phyloP scores from a whole-genome alignment of 2,888 invertebrate species.

The Thymelicus acteon region DNA sequence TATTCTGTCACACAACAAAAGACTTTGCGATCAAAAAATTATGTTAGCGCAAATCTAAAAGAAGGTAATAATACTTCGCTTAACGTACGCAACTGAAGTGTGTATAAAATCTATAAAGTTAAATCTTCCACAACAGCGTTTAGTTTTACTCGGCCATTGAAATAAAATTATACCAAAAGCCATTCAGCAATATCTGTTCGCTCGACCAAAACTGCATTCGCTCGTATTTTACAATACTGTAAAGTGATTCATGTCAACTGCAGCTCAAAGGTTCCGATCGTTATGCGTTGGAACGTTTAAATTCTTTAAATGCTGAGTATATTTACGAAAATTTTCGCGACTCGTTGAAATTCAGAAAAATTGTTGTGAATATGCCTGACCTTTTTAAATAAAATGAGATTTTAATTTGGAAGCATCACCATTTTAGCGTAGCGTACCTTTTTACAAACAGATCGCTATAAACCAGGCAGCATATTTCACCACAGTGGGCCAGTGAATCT shows the following conservation, averaged over 20 bases:
- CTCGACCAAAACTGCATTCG: background rate
- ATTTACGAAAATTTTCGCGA: background rate
- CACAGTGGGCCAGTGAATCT: too few species aligned
- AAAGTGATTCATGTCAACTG: conserved; percentile 22
- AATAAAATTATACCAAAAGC: background rate
- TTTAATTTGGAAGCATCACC: too few species aligned
- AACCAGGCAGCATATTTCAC: too few species aligned
- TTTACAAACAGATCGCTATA: too few species aligned
- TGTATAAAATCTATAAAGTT: too few species aligned
- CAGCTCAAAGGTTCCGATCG: conserved; percentile 15
- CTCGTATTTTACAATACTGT: conserved; percentile 16
- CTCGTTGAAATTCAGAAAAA: background rate
- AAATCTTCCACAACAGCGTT: background rate
- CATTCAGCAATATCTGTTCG: background rate
- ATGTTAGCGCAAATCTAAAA: too few species aligned
- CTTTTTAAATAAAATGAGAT: too few species aligned
- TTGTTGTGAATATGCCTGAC: background rate
- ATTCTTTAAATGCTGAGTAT: background rate
- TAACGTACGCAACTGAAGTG: too few species aligned
- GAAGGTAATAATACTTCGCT: too few species aligned
- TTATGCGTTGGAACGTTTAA: conserved; percentile 13
- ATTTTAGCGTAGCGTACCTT: too few species aligned
- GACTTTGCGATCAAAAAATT: too few species aligned
- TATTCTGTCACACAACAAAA: too few species aligned
- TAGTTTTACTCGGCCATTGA: background rate